Percentiles rank a stretch among this genome's conserved stretches.
phyloP scores from a whole-genome alignment of 64 coral and sea anemone genomes.

The Acropora tenuis region DNA sequence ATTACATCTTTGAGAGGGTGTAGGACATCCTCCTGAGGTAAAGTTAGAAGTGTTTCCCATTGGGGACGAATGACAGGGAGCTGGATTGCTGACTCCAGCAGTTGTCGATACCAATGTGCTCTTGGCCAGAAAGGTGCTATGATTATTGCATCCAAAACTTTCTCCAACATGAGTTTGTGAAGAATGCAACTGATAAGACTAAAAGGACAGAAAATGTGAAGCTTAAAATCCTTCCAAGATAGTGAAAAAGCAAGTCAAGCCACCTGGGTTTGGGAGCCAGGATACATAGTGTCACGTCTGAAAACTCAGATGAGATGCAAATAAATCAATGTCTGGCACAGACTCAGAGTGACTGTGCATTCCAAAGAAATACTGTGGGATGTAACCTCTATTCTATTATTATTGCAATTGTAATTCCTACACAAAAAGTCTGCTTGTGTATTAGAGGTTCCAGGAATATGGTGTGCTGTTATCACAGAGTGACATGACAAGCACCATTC shows the following conservation, averaged over 20 bases:
- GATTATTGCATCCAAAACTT: slow-evolving; percentile 6
- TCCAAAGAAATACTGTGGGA: slow-evolving; percentile 18
- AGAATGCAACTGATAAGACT: neutral
- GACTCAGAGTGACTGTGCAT: neutral
- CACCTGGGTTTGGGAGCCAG: neutral
- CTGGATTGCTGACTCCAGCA: slow-evolving; percentile 38
- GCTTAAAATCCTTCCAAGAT: neutral
- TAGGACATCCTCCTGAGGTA: slow-evolving; percentile 9
- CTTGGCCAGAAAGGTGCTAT: slow-evolving; percentile 67
- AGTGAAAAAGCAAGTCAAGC: neutral
- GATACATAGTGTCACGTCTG: neutral
- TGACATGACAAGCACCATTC: slow-evolving; percentile 8
- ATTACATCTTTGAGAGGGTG: slow-evolving; percentile 35
- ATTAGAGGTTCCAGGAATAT: slow-evolving; percentile 14
- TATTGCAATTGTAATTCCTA: neutral
- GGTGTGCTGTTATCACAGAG: neutral
- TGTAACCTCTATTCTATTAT: slow-evolving; percentile 29
- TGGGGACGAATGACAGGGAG: slow-evolving; percentile 45
- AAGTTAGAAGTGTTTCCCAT: slow-evolving; percentile 23
- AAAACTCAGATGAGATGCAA: neutral
- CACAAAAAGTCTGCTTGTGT: slow-evolving; percentile 17
- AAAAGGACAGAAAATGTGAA: slow-evolving; percentile 58
- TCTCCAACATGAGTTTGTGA: slow-evolving; percentile 5
- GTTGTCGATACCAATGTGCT: slow-evolving; percentile 38
- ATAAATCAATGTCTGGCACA: slow-evolving; percentile 25